These are phyloP conservation scores for Lutjanus campechanus DNA, from an alignment of 2,797 vertebrate genomes.

Conservation along the genomic window DNA sequence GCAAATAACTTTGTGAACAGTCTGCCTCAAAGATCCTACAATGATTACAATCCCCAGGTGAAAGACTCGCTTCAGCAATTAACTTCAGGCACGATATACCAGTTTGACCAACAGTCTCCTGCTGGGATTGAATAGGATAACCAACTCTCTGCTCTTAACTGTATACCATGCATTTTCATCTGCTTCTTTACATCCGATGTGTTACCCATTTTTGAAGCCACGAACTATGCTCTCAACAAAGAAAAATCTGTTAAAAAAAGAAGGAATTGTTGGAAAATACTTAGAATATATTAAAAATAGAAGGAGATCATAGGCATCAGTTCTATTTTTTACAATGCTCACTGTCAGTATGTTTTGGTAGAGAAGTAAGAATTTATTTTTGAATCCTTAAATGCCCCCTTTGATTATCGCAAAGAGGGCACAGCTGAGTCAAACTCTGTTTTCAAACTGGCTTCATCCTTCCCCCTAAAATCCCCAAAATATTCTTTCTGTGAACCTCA, in stretches of 20 bases:
- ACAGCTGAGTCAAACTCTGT: slow-evolving; percentile 18
- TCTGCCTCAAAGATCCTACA: too few relatives aligned
- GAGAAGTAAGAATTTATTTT: neutral
- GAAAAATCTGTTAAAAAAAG: neutral
- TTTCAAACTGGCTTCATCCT: slow-evolving; percentile 41
- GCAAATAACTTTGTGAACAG: too few relatives aligned
- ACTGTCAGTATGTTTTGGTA: neutral
- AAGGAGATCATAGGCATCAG: neutral
- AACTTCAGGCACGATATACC: too few relatives aligned
- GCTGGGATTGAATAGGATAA: neutral
- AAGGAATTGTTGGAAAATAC: neutral
- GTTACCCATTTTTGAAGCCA: neutral
- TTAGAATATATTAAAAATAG: neutral
- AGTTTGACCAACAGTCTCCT: too few relatives aligned
- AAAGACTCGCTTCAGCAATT: too few relatives aligned
- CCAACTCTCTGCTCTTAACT: neutral
- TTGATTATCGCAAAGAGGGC: slow-evolving; percentile 22
- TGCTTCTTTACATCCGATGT: neutral
- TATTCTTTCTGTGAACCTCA: slow-evolving; percentile 43
- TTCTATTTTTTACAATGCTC: neutral
- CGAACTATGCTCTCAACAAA: neutral
- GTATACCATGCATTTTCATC: neutral
- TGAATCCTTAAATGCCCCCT: slow-evolving; percentile 29
- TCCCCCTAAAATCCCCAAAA: slow-evolving; percentile 3
- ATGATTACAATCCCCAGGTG: too few relatives aligned